Percentiles rank a stretch among this genome's conserved stretches.
Evolutionary conservation across 2,888 invertebrate species (phyloP).

Genomic region (Odontocolon sp.): DNA sequence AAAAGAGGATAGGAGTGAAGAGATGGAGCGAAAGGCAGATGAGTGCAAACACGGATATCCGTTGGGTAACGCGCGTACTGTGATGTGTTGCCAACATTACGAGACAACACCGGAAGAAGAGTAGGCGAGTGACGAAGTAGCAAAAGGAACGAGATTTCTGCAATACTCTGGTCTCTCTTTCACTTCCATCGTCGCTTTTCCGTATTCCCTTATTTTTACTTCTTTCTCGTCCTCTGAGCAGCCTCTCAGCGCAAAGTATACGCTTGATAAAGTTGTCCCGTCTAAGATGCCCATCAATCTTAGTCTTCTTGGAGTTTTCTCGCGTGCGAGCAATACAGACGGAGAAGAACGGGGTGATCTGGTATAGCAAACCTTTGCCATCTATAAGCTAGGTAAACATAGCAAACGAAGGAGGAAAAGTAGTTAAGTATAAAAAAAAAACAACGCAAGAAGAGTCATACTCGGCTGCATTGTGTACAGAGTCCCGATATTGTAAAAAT

Average conservation of each 20-base stretch:
- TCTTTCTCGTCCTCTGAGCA: slow-evolving; percentile 34
- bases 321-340: slow-evolving; percentile 56
- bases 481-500: too few relatives aligned
- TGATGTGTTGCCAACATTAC: slow-evolving; percentile 51
- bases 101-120: slow-evolving; percentile 1
- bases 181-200: neutral
- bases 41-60: slow-evolving; percentile 46
- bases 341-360: slow-evolving; percentile 25
- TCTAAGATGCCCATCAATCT: slow-evolving; percentile 68
- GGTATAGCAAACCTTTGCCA: slow-evolving; percentile 40
- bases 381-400: neutral
- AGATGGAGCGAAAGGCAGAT: slow-evolving; percentile 31
- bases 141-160: slow-evolving; percentile 30
- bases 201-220: neutral
- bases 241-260: slow-evolving; percentile 54
- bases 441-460: neutral
- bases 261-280: slow-evolving; percentile 69
- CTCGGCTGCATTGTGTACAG: neutral
- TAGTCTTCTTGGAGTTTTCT: slow-evolving; percentile 66
- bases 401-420: slow-evolving; percentile 34
- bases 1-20: neutral
- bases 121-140: neutral
- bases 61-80: slow-evolving; percentile 34
- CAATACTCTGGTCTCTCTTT: slow-evolving; percentile 15
- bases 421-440: neutral